Evolutionary conservation across 2,888 invertebrate genomes (phyloP).

Genomic region (Platynereis dumerilii): DNA sequence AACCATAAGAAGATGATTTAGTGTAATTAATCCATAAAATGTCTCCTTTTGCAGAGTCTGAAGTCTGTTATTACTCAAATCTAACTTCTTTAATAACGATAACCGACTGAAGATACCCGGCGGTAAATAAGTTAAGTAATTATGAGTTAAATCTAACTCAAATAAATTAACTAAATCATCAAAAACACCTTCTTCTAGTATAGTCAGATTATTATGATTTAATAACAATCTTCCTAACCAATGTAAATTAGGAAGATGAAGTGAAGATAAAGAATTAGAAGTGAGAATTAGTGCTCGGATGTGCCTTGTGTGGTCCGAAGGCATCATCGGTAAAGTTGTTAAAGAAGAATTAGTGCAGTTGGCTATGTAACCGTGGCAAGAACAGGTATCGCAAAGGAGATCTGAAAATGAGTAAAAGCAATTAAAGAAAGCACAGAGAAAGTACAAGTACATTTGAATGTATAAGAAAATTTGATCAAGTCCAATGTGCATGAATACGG

Average conservation of each 20-base stretch:
- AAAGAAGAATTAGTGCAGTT: neutral
- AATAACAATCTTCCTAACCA: constrained; percentile 26
- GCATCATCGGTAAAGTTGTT: neutral
- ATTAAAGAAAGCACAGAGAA: too few relatives aligned
- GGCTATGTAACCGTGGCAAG: constrained; percentile 11
- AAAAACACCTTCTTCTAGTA: constrained; percentile 4
- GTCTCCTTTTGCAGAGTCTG: constrained; percentile 6
- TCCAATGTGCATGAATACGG: too few relatives aligned
- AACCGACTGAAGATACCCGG: constrained; percentile 22
- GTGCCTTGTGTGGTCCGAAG: neutral
- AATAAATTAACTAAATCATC: constrained; percentile 15
- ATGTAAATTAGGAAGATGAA: constrained; percentile 15
- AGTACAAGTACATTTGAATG: too few relatives aligned
- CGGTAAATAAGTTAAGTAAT: constrained; percentile 23
- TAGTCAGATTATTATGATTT: constrained; percentile 5
- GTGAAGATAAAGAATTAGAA: constrained; percentile 13
- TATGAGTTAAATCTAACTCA: constrained; percentile 24
- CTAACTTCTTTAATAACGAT: constrained; percentile 30
- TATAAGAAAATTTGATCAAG: too few relatives aligned
- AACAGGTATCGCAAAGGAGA: neutral
- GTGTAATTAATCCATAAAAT: constrained; percentile 6
- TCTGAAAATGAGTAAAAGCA: too few relatives aligned
- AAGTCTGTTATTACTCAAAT: constrained; percentile 35
- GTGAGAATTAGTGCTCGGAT: constrained; percentile 27
- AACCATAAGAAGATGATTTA: constrained; percentile 25